Percentiles rank a stretch among this genome's conserved stretches.
phyloP scores from a whole-genome alignment of 2,888 invertebrate genomes.

The Apodemia hepburni region DNA sequence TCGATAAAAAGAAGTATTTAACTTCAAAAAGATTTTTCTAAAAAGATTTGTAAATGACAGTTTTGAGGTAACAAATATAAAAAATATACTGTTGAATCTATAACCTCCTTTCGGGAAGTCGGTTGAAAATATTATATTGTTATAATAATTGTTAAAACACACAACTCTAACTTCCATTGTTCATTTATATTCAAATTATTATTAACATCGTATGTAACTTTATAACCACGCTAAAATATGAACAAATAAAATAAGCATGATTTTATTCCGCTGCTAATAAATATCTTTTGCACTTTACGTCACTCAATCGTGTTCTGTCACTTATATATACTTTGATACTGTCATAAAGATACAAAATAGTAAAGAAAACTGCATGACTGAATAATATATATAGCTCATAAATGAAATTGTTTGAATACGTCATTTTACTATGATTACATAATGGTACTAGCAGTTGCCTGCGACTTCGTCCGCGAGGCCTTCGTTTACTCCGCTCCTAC shows the following conservation, averaged over 20 bases:
- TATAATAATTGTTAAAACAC: background rate
- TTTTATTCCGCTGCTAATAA: background rate
- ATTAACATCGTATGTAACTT: background rate
- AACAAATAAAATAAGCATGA: conserved; percentile 10
- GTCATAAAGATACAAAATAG: background rate
- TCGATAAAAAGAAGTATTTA: no score
- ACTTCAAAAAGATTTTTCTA: no score
- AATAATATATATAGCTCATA: background rate
- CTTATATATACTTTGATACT: conserved; percentile 10
- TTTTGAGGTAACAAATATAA: no score
- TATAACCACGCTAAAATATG: conserved; percentile 8
- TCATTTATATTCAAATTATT: background rate
- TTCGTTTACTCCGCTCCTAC: no score
- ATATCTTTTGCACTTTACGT: background rate
- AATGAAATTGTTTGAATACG: background rate
- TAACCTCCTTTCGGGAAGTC: no score
- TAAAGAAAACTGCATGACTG: background rate
- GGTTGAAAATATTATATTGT: no score
- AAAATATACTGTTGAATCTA: no score
- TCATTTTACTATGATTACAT: no score
- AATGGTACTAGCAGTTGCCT: no score
- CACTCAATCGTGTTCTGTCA: background rate
- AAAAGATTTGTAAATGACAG: no score
- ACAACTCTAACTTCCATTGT: background rate
- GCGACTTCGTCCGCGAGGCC: no score